Conservation (phyloP, 2,113 vertebrate genomes). For the Megaceryle maxima region DNA sequence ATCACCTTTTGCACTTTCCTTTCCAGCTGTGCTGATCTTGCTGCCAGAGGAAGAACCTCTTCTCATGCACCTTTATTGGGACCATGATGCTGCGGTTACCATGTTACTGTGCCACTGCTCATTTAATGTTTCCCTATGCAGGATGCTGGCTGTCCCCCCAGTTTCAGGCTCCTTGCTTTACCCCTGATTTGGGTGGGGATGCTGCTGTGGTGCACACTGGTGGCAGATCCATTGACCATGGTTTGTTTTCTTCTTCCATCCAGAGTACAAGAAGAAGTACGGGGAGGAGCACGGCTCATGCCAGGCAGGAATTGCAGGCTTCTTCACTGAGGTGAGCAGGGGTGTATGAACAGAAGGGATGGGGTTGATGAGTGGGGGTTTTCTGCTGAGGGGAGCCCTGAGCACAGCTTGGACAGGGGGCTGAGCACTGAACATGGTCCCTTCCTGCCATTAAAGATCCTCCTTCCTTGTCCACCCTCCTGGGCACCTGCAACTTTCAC, state of each 20-base stretch:
- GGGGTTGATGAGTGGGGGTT: not conserved
- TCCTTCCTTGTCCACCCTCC: not conserved
- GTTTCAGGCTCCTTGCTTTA: not conserved
- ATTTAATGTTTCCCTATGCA: not conserved
- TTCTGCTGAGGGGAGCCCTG: not conserved
- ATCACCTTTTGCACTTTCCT: not conserved
- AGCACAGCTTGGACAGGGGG: not conserved
- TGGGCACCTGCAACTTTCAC: not conserved
- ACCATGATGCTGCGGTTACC: not conserved
- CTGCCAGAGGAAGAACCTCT: not conserved
- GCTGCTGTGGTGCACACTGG: not conserved
- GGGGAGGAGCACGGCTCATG: constrained; percentile 98
- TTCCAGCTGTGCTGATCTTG: not conserved
- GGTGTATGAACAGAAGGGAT: not conserved
- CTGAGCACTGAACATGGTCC: not conserved
- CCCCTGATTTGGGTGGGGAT: not conserved
- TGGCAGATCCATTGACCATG: not conserved
- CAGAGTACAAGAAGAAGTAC: constrained; percentile 98
- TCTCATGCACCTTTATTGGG: not conserved
- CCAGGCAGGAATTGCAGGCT: constrained; percentile 95
- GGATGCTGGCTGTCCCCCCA: not conserved
- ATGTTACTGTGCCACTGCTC: not conserved
- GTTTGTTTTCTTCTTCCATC: constrained; percentile 48
- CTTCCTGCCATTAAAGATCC: not conserved
- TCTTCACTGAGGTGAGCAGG: constrained; percentile 90